These are phyloP conservation scores for Caradrina kadenii DNA, from an alignment of 2,888 invertebrate genomes.

Conservation along the genomic window DNA sequence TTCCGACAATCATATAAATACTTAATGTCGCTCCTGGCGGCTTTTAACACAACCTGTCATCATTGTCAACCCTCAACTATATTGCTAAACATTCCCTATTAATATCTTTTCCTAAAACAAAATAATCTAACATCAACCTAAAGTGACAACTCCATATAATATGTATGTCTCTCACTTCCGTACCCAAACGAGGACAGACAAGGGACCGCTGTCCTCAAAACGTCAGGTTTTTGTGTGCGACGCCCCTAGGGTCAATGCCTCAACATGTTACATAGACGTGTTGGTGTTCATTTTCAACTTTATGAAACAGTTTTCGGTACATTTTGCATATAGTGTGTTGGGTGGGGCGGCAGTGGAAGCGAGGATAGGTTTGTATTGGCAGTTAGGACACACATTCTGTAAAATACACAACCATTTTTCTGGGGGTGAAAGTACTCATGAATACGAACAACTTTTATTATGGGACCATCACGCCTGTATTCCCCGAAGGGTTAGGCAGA, in stretches of 20 bases:
- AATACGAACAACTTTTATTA: no score
- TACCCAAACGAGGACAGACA: slow-evolving; percentile 46
- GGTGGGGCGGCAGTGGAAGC: slow-evolving; percentile 22
- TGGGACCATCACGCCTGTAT: no score
- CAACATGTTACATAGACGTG: slow-evolving; percentile 53
- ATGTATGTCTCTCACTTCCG: slow-evolving; percentile 47
- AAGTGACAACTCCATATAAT: slow-evolving; percentile 28
- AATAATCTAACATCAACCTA: slow-evolving; percentile 32
- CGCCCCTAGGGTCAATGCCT: slow-evolving; percentile 52
- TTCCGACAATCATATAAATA: no score
- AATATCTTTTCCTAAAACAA: slow-evolving; percentile 18
- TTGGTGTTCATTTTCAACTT: slow-evolving; percentile 64
- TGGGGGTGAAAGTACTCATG: no score
- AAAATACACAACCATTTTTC: no score
- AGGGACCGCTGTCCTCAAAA: slow-evolving; percentile 51
- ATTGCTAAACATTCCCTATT: not conserved
- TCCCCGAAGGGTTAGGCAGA: no score
- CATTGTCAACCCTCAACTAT: not conserved
- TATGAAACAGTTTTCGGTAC: slow-evolving; percentile 43
- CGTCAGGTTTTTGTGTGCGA: slow-evolving; percentile 57
- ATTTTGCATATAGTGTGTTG: slow-evolving; percentile 31
- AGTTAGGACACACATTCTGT: no score
- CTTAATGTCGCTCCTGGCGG: not conserved
- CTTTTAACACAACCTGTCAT: not conserved
- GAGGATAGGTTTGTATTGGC: not conserved